Evolutionary conservation across 2,797 vertebrate genomes (phyloP).

Genomic region (Falco novaeseelandiae): DNA sequence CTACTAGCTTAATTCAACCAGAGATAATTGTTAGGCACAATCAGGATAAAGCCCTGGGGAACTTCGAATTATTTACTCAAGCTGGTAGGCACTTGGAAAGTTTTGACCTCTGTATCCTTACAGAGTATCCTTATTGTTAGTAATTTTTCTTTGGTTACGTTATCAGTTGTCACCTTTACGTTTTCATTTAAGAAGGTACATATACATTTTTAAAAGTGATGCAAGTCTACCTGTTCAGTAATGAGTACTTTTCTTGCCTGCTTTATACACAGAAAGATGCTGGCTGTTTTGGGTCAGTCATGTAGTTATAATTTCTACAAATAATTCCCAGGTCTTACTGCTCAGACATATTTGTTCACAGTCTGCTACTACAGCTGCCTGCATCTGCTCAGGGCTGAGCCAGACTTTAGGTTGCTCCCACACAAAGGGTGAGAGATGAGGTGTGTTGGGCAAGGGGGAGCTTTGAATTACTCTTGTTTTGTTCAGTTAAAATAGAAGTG

Average conservation of each 20-base stretch:
- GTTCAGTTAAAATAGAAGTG: not conserved
- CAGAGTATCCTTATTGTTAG: no score
- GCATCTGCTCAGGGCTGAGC: not conserved
- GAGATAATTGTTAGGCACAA: not conserved
- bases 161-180: not conserved
- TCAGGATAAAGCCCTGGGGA: not conserved
- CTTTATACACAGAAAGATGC: not conserved
- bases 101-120: not conserved
- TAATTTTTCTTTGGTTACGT: not conserved
- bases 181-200: not conserved
- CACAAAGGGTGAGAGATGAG: fast-evolving
- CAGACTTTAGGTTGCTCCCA: not conserved
- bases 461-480: not conserved
- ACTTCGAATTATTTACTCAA: not conserved
- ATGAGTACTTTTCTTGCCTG: not conserved
- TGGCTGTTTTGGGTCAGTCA: not conserved
- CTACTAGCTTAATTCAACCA: not conserved
- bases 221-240: not conserved
- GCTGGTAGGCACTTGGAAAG: not conserved
- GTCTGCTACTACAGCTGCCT: not conserved
- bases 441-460: not conserved
- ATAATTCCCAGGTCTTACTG: not conserved
- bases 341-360: not conserved
- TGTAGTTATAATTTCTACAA: not conserved
- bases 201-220: not conserved